phyloP scores from a whole-genome alignment of 1,140 invertebrate species.

The Drosophila kepulauana region DNA sequence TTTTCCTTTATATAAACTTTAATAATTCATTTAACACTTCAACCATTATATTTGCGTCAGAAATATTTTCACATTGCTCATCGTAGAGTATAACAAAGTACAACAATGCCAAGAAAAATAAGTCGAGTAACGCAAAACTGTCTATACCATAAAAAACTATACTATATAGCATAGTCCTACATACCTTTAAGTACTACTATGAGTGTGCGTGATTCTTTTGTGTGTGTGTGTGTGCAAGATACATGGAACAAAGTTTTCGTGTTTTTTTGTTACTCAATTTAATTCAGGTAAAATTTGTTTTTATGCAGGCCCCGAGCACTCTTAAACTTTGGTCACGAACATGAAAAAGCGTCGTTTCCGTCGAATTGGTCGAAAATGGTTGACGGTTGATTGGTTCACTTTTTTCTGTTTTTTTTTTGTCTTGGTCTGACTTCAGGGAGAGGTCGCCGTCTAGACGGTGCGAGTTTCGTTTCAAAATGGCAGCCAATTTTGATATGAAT shows the following conservation, averaged over 20 bases:
- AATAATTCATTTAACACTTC: background rate
- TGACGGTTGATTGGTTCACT: constrained; percentile 75
- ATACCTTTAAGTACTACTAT: constrained; percentile 14
- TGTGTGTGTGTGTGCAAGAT: constrained; percentile 24
- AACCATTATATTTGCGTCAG: background rate
- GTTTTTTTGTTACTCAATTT: constrained; percentile 82
- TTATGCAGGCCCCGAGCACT: constrained; percentile 40
- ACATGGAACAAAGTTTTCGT: constrained; percentile 66
- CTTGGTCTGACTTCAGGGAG: constrained; percentile 17
- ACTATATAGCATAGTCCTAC: constrained; percentile 30
- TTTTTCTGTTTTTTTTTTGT: constrained; percentile 58
- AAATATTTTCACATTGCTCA: background rate
- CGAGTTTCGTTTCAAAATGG: constrained; percentile 64
- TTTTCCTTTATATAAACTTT: too few relatives aligned
- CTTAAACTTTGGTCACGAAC: constrained; percentile 81
- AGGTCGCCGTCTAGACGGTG: constrained; percentile 40
- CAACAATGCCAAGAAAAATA: constrained; percentile 34
- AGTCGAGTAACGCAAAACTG: constrained; percentile 47
- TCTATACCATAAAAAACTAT: constrained; percentile 17
- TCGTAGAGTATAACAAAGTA: constrained; percentile 13
- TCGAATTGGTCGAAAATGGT: constrained; percentile 76
- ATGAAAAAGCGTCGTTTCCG: constrained; percentile 81
- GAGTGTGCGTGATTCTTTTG: constrained; percentile 7
- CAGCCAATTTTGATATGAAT: constrained; percentile 41
- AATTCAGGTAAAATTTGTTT: constrained; percentile 81